These are phyloP conservation scores for Eledone cirrhosa DNA, from an alignment of 2,888 invertebrate genomes.

Conservation along the genomic window DNA sequence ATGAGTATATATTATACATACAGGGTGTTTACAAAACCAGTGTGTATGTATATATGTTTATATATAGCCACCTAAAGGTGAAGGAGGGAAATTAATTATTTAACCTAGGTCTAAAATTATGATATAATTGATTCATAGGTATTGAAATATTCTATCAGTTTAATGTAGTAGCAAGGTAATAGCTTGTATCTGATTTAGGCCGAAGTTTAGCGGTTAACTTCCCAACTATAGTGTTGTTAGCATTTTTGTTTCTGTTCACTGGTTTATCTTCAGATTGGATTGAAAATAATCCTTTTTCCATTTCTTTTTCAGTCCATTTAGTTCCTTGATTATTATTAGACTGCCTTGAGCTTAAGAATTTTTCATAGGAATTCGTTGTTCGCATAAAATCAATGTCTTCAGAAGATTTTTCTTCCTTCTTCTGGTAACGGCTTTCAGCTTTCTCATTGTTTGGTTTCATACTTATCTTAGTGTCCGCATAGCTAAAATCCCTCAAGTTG, in stretches of 20 bases:
- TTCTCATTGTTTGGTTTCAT: neutral
- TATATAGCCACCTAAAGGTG: too few relatives aligned
- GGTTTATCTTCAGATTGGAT: neutral
- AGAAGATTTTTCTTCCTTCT: neutral
- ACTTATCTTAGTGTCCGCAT: slow-evolving; percentile 41
- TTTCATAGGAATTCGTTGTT: slow-evolving; percentile 10
- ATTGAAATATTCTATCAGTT: too few relatives aligned
- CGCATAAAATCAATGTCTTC: slow-evolving; percentile 12
- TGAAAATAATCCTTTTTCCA: neutral
- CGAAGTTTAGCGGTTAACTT: neutral
- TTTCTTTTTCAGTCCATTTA: neutral
- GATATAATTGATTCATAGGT: too few relatives aligned
- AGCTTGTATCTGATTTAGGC: neutral
- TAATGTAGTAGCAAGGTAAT: neutral
- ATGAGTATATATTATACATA: too few relatives aligned
- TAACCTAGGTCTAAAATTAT: too few relatives aligned
- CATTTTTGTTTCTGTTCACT: slow-evolving; percentile 1
- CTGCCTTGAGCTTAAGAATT: neutral
- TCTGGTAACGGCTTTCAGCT: slow-evolving; percentile 1
- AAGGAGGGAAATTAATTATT: too few relatives aligned
- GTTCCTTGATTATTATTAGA: neutral
- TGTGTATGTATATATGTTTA: too few relatives aligned
- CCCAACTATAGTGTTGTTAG: slow-evolving; percentile 3
- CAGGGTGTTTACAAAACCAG: too few relatives aligned
- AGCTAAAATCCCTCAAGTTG: slow-evolving; percentile 37